Base-by-base conservation (phyloP, 2,113 vertebrate species). In the Bubalus kerabau region DNA sequence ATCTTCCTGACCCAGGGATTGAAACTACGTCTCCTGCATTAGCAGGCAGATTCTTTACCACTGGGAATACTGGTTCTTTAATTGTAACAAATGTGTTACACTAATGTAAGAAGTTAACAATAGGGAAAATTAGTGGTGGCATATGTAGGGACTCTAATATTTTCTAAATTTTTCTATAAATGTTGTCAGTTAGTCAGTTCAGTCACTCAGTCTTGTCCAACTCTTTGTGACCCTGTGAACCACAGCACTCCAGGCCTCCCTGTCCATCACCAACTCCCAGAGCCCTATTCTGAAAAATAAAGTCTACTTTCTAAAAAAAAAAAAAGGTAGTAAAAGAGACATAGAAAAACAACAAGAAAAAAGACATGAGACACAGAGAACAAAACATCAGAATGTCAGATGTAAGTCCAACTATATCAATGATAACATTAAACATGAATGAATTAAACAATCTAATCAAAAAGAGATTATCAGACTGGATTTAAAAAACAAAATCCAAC, bases 241-340 rank as follows among this genome's bases (percentile, higher is more conserved):
- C 0, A 0, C 17, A 71, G 64, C 64, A 36, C 0, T 0, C n/a
- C n/a, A 71, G 64, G n/a, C 17, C 17, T 21, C 17, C n/a, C n/a
- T 71, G 64, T 71, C n/a, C 4, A 71, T 36, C n/a, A 71, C 64
- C 64, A 36, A 21, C n/a, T 71, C 64, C 17, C 0, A 0, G 64
- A 71, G 64, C 36, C 32, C 64, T 36, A 71, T 36, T 71, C n/a
- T 71, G 64, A 71, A 71, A 71, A 36, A 36, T 23, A 71, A 71
- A 71, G 64, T 71, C n/a, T 36, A 36, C 64, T 36, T 36, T 71
- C 17, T 62, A 36, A 71, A 64, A 64, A 60, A 32, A 30, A n/a
- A 36, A 11, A 71, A 0, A 36, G 17, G n/a, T 23, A 71, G n/a
- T 12, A 71, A 36, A 36, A 21, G 17, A 71, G n/a, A 71, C n/a